A percentile compares a stretch with the other conserved stretches of the same genome.
phyloP scores from a whole-genome alignment of 1,140 invertebrate species.

The Pantala flavescens region DNA sequence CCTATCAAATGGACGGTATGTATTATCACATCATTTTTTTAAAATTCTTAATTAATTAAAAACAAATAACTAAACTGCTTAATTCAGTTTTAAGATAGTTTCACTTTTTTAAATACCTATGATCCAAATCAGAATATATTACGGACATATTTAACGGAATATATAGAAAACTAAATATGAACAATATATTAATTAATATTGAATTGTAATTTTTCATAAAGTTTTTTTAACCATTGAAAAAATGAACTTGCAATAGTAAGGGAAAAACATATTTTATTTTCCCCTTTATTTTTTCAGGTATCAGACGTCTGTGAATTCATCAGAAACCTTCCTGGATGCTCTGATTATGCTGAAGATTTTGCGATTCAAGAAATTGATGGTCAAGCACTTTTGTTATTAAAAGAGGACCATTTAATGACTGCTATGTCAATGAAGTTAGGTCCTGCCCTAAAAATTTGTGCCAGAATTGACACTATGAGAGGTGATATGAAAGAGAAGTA shows the following conservation, averaged over 20 bases:
- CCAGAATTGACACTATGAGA: constrained; percentile 51
- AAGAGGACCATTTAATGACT: constrained; percentile 88
- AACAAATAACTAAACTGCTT: no score
- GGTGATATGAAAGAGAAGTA: neutral
- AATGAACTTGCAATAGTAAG: no score
- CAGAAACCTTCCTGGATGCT: constrained; percentile 73
- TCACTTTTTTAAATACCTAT: no score
- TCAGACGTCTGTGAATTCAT: constrained; percentile 77
- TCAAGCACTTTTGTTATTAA: constrained; percentile 84
- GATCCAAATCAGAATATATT: no score
- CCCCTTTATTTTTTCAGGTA: constrained; percentile 36
- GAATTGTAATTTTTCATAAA: no score
- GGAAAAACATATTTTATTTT: no score
- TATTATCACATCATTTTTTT: constrained; percentile 20
- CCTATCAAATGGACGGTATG: constrained; percentile 65
- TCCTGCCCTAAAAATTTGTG: constrained; percentile 88
- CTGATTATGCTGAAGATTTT: constrained; percentile 91
- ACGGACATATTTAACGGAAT: no score
- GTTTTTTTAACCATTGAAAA: no score
- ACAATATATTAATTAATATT: no score
- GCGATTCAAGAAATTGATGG: constrained; percentile 91
- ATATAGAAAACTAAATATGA: no score
- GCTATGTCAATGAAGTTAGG: constrained; percentile 92
- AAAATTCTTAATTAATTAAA: no score
- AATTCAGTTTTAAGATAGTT: no score